These are phyloP conservation scores for Pomatostomus ruficeps DNA, from an alignment of 2,113 vertebrate species.

Conservation along the genomic window DNA sequence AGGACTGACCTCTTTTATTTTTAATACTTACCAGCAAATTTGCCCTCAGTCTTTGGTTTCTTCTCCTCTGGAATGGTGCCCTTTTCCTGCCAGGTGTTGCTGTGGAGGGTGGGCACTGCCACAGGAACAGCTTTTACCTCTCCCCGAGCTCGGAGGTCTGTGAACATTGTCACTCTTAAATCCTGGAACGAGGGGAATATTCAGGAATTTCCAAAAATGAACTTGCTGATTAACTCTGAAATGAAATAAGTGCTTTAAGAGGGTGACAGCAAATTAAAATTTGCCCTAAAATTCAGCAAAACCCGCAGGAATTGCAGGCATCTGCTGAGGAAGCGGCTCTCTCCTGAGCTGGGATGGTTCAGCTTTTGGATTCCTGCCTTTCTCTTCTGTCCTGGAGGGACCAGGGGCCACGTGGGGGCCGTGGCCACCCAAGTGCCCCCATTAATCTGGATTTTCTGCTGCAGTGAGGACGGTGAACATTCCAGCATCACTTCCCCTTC, in stretches of 20 bases:
- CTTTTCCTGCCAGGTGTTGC: neutral
- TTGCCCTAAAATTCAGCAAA: neutral
- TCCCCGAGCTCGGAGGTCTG: neutral
- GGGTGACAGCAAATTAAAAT: neutral
- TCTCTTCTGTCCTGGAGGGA: neutral
- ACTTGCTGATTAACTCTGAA: neutral
- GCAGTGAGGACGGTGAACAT: neutral
- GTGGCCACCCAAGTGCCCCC: neutral
- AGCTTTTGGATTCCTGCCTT: neutral
- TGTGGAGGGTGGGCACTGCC: neutral
- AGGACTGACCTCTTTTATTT: neutral
- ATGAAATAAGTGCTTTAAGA: neutral
- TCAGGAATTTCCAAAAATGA: neutral
- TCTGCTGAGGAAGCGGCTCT: neutral
- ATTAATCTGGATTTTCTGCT: constrained; percentile 44
- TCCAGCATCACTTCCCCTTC: neutral
- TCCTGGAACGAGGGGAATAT: neutral
- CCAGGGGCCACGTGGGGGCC: neutral
- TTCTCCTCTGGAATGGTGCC: neutral
- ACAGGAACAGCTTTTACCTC: neutral
- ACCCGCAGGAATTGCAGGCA: neutral
- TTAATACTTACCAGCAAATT: neutral
- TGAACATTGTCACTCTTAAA: neutral
- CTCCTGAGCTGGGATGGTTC: neutral
- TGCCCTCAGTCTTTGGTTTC: neutral